These are phyloP conservation scores for Oreortyx pictus DNA, from an alignment of 2,797 vertebrate genomes.

Conservation along the genomic window DNA sequence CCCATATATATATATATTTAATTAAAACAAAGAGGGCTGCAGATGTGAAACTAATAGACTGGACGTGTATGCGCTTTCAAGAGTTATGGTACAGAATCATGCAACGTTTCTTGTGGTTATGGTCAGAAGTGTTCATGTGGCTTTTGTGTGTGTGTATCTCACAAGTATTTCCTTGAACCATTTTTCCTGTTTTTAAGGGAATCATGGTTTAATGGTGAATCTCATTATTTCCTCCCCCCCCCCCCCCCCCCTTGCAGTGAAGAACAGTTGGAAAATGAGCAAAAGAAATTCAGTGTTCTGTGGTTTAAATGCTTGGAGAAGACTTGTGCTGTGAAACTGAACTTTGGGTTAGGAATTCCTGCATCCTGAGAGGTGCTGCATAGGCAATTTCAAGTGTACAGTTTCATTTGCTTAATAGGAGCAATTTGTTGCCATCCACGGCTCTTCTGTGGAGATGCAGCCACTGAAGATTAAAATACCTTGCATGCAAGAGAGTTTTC, in stretches of 20 bases:
- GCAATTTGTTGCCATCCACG: constrained; percentile 73
- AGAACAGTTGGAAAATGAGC: neutral
- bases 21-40: neutral
- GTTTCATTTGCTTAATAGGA: constrained; percentile 65
- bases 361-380: constrained; percentile 50
- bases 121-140: neutral
- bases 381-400: constrained; percentile 56
- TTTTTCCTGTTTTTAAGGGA: neutral
- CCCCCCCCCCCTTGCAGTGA: neutral
- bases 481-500: neutral
- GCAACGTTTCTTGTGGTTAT: neutral
- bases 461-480: neutral
- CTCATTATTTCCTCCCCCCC: neutral
- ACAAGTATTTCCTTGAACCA: neutral
- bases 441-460: constrained; percentile 67
- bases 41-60: neutral
- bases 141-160: neutral
- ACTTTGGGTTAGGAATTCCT: constrained; percentile 49
- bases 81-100: neutral
- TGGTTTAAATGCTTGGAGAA: constrained; percentile 35
- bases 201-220: neutral
- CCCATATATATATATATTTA: too few relatives aligned
- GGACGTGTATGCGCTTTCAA: neutral
- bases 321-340: constrained; percentile 41
- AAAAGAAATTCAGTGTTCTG: neutral